These are phyloP conservation scores for Corythoichthys haematopterus DNA, from an alignment of 2,113 vertebrate genomes.

Conservation along the genomic window DNA sequence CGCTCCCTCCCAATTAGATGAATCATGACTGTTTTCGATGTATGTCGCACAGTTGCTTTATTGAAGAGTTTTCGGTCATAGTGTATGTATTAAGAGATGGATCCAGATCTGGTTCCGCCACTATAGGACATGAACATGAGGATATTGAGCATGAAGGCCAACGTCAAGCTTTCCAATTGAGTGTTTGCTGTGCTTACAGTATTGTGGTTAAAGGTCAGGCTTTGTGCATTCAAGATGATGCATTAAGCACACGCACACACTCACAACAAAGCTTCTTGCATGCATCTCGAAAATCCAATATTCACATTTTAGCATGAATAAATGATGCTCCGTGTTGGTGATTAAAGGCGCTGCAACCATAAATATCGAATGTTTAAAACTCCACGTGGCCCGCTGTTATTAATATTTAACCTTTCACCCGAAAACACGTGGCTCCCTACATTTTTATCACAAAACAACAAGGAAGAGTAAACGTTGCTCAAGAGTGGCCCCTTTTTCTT, in stretches of 20 bases:
- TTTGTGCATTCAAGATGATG: background rate
- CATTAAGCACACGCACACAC: background rate
- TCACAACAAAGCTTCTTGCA: background rate
- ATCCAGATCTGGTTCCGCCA: background rate
- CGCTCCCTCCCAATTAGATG: too few relatives aligned
- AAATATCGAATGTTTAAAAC: constrained; percentile 1
- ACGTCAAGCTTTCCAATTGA: background rate
- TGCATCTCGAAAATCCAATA: background rate
- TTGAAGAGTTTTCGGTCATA: too few relatives aligned
- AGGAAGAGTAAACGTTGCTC: constrained; percentile 53
- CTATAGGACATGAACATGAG: background rate
- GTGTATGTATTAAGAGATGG: too few relatives aligned
- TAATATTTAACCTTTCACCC: constrained; percentile 68
- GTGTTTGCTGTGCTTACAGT: constrained; percentile 1
- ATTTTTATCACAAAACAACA: constrained; percentile 65
- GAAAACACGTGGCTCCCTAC: constrained; percentile 45
- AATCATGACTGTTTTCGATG: too few relatives aligned
- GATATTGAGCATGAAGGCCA: too few relatives aligned
- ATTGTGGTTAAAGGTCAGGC: background rate
- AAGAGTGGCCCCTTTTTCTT: background rate
- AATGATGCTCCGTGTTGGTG: constrained; percentile 8
- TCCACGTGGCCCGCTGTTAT: constrained; percentile 35
- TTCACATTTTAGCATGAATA: constrained; percentile 12
- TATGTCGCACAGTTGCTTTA: too few relatives aligned
- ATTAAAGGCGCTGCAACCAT: constrained; percentile 1